Conservation (phyloP, 53 echinoderm and acorn worm genomes). For the Actinopyga echinites region DNA sequence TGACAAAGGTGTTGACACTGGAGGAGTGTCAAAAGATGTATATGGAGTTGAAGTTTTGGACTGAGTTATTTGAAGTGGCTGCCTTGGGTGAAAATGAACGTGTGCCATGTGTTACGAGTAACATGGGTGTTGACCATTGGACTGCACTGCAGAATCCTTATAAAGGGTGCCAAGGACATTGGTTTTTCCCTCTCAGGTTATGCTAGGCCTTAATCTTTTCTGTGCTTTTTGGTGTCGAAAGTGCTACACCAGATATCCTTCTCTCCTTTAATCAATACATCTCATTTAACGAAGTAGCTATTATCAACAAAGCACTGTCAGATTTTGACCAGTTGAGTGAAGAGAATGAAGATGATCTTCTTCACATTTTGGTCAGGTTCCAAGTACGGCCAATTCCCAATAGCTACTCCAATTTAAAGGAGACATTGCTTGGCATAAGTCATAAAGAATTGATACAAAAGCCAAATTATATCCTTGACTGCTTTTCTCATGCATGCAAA, state of each 20-base stretch:
- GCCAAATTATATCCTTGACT: neutral
- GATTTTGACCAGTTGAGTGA: neutral
- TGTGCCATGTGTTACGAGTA: neutral
- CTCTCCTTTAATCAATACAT: neutral
- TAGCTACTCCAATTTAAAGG: neutral
- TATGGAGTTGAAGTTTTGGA: neutral
- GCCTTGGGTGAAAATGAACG: neutral
- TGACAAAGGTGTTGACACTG: neutral
- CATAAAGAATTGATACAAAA: constrained; percentile 9
- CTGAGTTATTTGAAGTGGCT: neutral
- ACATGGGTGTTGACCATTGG: neutral
- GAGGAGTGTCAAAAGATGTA: neutral
- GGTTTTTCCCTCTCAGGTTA: neutral
- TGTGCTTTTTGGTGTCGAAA: no score
- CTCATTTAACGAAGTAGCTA: neutral
- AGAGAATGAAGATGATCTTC: neutral
- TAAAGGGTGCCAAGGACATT: neutral
- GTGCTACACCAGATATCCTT: neutral
- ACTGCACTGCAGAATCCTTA: neutral
- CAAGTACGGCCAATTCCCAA: neutral
- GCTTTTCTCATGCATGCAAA: neutral
- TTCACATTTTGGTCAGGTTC: neutral
- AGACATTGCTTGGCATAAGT: neutral
- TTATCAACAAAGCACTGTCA: neutral
- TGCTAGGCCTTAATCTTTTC: no score